phyloP scores from a whole-genome alignment of 2,113 vertebrate species.

The Petroica traversi region DNA sequence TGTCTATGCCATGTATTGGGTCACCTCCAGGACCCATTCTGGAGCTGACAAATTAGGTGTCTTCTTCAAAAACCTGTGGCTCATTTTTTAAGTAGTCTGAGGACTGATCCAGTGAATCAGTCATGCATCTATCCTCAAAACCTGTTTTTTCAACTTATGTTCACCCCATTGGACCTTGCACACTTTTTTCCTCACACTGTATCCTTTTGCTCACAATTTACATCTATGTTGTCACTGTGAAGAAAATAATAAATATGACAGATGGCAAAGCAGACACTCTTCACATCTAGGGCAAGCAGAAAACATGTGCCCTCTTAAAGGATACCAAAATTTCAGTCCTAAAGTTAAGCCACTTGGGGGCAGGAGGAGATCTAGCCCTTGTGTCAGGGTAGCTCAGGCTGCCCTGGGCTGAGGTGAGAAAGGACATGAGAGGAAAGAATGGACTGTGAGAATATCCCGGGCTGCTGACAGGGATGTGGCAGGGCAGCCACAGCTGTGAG shows the following conservation, averaged over 20 bases:
- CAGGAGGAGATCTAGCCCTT: background rate
- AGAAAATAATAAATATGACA: background rate
- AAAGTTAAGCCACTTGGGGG: background rate
- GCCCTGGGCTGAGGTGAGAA: background rate
- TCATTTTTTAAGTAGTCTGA: background rate
- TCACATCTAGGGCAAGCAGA: background rate
- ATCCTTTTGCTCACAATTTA: background rate
- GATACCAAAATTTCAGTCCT: background rate
- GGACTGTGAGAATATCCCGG: background rate
- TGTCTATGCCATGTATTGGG: rapidly evolving
- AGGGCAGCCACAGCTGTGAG: background rate
- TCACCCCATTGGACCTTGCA: rapidly evolving
- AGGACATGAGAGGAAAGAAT: background rate
- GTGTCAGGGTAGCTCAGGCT: background rate
- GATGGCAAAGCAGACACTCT: background rate
- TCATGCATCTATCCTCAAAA: background rate
- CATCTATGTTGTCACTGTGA: background rate
- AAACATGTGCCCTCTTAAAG: background rate
- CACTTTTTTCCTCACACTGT: background rate
- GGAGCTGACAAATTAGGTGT: background rate
- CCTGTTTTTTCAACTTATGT: rapidly evolving
- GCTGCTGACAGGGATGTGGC: background rate
- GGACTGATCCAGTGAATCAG: background rate
- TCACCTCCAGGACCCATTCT: background rate
- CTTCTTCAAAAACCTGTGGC: background rate